These are phyloP conservation scores for Centropus bengalensis DNA, from an alignment of 2,113 vertebrate genomes.

Conservation along the genomic window DNA sequence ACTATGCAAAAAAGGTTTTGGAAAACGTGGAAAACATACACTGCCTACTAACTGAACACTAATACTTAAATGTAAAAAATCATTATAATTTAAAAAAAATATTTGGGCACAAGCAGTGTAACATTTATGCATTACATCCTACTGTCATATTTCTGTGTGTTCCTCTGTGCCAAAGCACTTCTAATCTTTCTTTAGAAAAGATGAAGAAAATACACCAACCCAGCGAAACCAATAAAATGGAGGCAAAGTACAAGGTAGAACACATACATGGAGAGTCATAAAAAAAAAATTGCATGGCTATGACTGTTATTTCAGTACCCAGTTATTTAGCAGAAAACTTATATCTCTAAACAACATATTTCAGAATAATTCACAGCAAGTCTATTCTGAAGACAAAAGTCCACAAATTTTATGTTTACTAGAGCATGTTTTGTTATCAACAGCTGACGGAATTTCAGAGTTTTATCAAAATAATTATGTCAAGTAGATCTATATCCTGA, in stretches of 20 bases:
- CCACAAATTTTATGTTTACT: background rate
- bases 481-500: background rate
- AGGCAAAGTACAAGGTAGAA: background rate
- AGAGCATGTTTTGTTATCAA: background rate
- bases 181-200: background rate
- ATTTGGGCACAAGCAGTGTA: background rate
- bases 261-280: rapidly evolving
- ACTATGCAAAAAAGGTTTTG: background rate
- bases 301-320: background rate
- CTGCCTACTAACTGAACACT: background rate
- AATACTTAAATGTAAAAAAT: background rate
- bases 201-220: background rate
- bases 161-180: background rate
- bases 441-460: background rate
- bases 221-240: background rate
- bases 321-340: background rate
- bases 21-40: background rate
- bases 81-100: background rate
- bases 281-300: background rate
- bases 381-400: background rate
- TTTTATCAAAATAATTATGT: rapidly evolving
- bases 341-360: background rate
- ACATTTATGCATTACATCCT: background rate
- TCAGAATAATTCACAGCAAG: background rate
- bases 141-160: background rate